Percentiles rank a stretch among this genome's conserved stretches.
Conservation (phyloP, 1,140 invertebrate genomes). For the Potamilus streckersoni region DNA sequence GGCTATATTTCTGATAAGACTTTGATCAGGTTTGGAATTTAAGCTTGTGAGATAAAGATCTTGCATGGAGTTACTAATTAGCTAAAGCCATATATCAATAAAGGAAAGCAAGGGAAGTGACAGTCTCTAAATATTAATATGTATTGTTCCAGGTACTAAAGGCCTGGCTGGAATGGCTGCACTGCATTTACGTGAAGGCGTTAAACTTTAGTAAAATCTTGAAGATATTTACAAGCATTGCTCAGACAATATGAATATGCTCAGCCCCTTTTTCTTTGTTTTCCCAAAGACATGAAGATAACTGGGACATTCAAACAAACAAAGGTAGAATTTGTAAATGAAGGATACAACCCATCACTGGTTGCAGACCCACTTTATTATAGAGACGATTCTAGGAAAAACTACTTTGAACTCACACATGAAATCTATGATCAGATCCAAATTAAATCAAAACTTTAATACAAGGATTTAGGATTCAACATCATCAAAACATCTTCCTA, state of each 20-base stretch:
- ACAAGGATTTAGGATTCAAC: too few relatives aligned
- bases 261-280: conserved; percentile 5
- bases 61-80: too few relatives aligned
- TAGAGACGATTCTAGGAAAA: neutral
- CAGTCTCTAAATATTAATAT: too few relatives aligned
- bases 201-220: neutral
- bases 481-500: too few relatives aligned
- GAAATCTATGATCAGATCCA: conserved; percentile 6
- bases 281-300: conserved; percentile 5
- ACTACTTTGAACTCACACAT: conserved; percentile 7
- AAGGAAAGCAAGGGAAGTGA: too few relatives aligned
- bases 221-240: conserved; percentile 4
- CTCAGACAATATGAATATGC: neutral
- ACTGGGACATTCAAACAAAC: conserved; percentile 19
- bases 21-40: too few relatives aligned
- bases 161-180: conserved; percentile 16
- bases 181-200: conserved; percentile 2
- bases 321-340: neutral
- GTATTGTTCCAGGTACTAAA: neutral
- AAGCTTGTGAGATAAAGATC: too few relatives aligned
- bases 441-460: too few relatives aligned
- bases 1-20: too few relatives aligned
- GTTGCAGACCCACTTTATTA: conserved; percentile 12
- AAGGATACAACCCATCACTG: conserved; percentile 3
- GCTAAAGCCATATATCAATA: too few relatives aligned